phyloP scores from a whole-genome alignment of 2,797 vertebrate species.

The Tokudaia muenninki region DNA sequence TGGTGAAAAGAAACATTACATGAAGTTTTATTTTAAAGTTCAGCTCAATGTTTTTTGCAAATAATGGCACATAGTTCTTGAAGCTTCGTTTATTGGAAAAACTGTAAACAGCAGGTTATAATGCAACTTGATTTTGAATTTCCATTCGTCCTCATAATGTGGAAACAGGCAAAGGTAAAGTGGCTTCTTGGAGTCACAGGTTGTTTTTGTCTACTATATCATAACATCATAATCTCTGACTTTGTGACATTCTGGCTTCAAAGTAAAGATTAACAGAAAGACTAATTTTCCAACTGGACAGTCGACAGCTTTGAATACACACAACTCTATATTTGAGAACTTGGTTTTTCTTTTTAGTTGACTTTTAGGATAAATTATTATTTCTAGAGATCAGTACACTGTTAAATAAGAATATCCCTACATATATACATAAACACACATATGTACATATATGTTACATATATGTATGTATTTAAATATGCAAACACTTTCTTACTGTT shows the following conservation, averaged over 20 bases:
- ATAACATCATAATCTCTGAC: not conserved
- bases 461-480: not conserved
- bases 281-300: not conserved
- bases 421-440: not conserved
- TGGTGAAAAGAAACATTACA: not conserved
- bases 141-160: not conserved
- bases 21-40: not conserved
- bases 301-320: not conserved
- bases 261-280: not conserved
- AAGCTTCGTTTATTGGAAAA: not conserved
- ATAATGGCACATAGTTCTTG: not conserved
- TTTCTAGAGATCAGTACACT: not conserved
- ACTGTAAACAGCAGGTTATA: rapidly evolving
- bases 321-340: rapidly evolving
- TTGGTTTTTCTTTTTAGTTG: not conserved
- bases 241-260: not conserved
- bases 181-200: not conserved
- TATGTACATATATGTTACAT: not conserved
- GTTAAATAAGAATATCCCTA: not conserved
- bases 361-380: not conserved
- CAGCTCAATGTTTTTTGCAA: not conserved
- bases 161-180: not conserved
- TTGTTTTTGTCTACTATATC: not conserved
- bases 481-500: not conserved
- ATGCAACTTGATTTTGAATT: not conserved